Evolutionary conservation across 2,888 invertebrate genomes (phyloP), one percentile per base, ranked within the genome.

Genomic region (Bhutanitis thaidina): DNA sequence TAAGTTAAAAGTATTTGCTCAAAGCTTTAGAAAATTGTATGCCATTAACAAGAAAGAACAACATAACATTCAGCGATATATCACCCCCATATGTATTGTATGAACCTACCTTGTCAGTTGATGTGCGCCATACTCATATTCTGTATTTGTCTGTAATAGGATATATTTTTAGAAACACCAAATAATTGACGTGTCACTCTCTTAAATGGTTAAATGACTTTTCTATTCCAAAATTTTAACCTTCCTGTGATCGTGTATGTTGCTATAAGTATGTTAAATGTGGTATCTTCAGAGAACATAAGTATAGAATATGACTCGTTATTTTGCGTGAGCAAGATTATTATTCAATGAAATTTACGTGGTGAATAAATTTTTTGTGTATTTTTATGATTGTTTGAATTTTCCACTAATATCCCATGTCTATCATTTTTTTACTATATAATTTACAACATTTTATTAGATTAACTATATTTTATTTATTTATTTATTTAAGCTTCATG

Each of bases 291-390:
- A 80, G 74, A 76, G 69, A 77, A 72, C 77, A 73, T 64, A 59
- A 65, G 68, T 74, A 71, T 77, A 43, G 47, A 52, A 65, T 81
- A 78, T 79, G 77, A 77, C 67, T 86, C 20, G 85, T 88, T 89
- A 87, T 86, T 85, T 87, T 88, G 86, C 83, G 77, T 77, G 73
- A 71, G 80, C 82, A 78, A 81, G 75, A 79, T 74, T 73, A 70
- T 69, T 71, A 78, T 77, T 77, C 74, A 78, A 76, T 70, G 71
- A 77, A 80, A 83, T 78, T 86, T 87, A 87, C 84, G 88, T 88
- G 87, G 88, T 88, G 79, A 88, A 88, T 87, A 87, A 88, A 84
- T 72, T 82, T 77, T 86, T 87, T 88, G 86, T 89, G 88, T 85
- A 85, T 77, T 81, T 77, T 74, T 67, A 58, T 63, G 48, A 44